These are phyloP conservation scores for Drosophila albomicans DNA, from an alignment of 1,140 invertebrate species.

Conservation along the genomic window DNA sequence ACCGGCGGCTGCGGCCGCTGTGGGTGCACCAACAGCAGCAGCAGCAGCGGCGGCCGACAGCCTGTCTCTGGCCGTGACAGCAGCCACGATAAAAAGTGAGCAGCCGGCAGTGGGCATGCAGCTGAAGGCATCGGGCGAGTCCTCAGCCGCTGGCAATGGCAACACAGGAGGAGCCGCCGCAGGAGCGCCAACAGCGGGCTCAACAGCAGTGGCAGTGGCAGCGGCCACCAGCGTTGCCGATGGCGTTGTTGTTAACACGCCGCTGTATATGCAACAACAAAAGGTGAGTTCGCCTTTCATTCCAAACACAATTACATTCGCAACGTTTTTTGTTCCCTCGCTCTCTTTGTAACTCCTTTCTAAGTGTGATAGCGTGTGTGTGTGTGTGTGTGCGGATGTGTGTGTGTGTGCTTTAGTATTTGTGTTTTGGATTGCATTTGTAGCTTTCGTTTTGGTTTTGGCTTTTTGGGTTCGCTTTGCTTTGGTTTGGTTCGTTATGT, in stretches of 20 bases:
- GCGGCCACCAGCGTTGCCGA: slow-evolving; percentile 85
- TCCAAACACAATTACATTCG: not conserved
- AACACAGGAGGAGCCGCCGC: slow-evolving; percentile 51
- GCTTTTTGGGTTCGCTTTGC: slow-evolving; percentile 57
- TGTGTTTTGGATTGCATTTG: slow-evolving; percentile 65
- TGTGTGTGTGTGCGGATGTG: slow-evolving; percentile 39
- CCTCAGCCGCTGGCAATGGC: slow-evolving; percentile 38
- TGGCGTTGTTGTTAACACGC: slow-evolving; percentile 80
- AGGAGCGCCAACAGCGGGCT: slow-evolving; percentile 22
- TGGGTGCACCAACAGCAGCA: slow-evolving; percentile 85
- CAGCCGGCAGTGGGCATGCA: slow-evolving; percentile 86
- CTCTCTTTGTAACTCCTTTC: slow-evolving; percentile 19
- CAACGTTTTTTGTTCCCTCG: slow-evolving; percentile 9
- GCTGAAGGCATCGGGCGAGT: slow-evolving; percentile 84
- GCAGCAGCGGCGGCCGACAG: slow-evolving; percentile 84
- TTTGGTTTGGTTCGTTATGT: slow-evolving; percentile 49
- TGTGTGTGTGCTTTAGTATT: slow-evolving; percentile 14
- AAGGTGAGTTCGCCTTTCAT: slow-evolving; percentile 69
- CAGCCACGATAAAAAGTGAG: slow-evolving; percentile 86
- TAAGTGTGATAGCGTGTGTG: slow-evolving; percentile 15
- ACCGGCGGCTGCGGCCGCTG: slow-evolving; percentile 88
- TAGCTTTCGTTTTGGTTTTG: slow-evolving; percentile 66
- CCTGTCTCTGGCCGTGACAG: slow-evolving; percentile 88
- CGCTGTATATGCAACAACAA: slow-evolving; percentile 84
- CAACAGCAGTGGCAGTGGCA: slow-evolving; percentile 68